Base-by-base conservation (phyloP, 1,140 invertebrate species). In the Penaeus japonicus region DNA sequence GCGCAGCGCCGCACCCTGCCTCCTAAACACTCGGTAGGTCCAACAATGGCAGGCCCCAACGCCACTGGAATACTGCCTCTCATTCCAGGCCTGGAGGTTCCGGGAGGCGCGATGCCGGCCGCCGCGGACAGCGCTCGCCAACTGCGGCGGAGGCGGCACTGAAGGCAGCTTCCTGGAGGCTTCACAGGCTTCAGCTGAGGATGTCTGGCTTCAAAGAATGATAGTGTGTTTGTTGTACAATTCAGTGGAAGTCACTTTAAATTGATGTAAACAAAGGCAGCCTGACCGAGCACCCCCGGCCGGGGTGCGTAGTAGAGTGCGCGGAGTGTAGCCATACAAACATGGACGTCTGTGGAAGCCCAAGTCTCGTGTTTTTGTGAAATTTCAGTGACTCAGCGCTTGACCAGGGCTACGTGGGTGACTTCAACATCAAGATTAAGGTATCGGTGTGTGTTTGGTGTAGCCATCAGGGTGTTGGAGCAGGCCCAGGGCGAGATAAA, bases 61-160 rank as follows among this genome's bases (percentile, higher is more conserved):
- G 84, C 84, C 80, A 57, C 89, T 89, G 89, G 89, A 89, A 90
- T 87, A 87, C 70, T 87, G 89, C 89, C 89, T 87, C 89, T 90
- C 89, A 87, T 90, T 90, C 89, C 89, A 90, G 85, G 80, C 81
- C 82, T 87, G 89, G 80, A 90, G 77, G 85, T 81, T 80, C 89
- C 85, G 89, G 89, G 89, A 53, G 2, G 89, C 27, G 89, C 89
- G 84, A 90, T 90, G 85, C 84, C 85, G 89, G 85, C 89, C 20
- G 24, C 35, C 17, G 20, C 32, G 53, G 62, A 62, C 39, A 75
- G 82, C 80, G 55, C 30, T 27, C 32, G 24, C 24, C 0, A 27
- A 27, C 18, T 22, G 20, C 30, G 65, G 12, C 4, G 20, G 15
- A 30, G 80, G 77, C 30, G 47, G 62, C 24, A 57, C 32, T 84